phyloP scores from a whole-genome alignment of 1,140 invertebrate species.

The Samia ricini region DNA sequence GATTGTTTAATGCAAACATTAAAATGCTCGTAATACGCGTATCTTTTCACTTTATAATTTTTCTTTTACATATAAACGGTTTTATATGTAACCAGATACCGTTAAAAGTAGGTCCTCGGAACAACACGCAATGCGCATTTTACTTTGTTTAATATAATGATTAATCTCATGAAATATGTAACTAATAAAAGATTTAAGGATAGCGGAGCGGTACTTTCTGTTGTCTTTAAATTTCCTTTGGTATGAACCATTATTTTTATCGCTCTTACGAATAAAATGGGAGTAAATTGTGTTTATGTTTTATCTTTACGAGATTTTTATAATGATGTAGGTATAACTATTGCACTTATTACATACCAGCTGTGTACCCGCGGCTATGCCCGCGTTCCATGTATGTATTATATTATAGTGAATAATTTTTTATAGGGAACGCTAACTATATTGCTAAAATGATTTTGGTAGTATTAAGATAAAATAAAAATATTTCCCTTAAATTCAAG shows the following conservation, averaged over 20 bases:
- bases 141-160: neutral
- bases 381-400: no score
- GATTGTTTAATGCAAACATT: neutral
- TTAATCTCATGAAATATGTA: neutral
- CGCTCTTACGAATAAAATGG: neutral
- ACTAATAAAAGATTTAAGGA: neutral
- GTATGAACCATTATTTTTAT: neutral
- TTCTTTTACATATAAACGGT: neutral
- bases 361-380: no score
- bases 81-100: neutral
- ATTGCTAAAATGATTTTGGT: no score
- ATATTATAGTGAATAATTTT: no score
- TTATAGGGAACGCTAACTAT: no score
- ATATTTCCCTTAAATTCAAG: no score
- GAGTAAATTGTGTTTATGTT: neutral
- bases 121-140: neutral
- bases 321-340: no score
- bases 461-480: no score
- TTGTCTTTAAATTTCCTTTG: slow-evolving; percentile 1
- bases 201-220: neutral
- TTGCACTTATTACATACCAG: no score
- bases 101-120: neutral
- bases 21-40: neutral
- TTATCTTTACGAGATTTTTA: neutral
- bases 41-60: neutral